Evolutionary conservation across 2,113 vertebrate genomes (phyloP), one percentile per base, ranked within the genome.

Genomic region (Pseudorasbora parva): DNA sequence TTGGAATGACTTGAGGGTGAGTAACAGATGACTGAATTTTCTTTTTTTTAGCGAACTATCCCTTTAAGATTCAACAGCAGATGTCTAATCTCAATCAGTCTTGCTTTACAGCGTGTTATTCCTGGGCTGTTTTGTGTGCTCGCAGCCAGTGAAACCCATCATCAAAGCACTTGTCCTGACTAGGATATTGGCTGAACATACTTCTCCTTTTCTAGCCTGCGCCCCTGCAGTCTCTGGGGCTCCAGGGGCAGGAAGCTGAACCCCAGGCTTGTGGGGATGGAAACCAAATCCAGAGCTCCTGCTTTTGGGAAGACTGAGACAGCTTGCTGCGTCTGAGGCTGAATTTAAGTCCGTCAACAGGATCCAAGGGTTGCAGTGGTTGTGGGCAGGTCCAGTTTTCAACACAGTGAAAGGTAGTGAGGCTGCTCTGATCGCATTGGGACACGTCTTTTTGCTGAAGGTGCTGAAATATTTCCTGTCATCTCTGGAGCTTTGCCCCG

Each of bases 221-320:
- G 57, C 81, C 78, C 86, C 59, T 77, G 78, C 82, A 79, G 78
- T 69, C 86, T 82, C 59, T 68, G 54, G 75, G 68, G 75, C 69
- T 82, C 59, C 77, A 84, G 74, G 81, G 76, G 56, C 47, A 77
- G 57, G 60, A 56, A 74, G 54, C 79, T 84, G 78, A 84, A 56
- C 66, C 64, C 84, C 62, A 83, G 71, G 76, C 76, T 57, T 82
- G 85, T 45, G n/a, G 41, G 54, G 62, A 10, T 45, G 60, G 83
- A 85, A 87, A 87, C 69, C 27, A 47, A 85, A 86, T 78, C 76
- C 43, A 57, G 69, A 60, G 82, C 49, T 84, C 59, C 66, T 62
- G 78, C 81, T 62, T 59, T 82, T 51, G 66, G 54, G 68, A 80
- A 77, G 76, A 25, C 45, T 69, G 14, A 60, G 64, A 30, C 11